Base-by-base conservation (phyloP, 2,113 vertebrate species). In the Typhlomys cinereus region DNA sequence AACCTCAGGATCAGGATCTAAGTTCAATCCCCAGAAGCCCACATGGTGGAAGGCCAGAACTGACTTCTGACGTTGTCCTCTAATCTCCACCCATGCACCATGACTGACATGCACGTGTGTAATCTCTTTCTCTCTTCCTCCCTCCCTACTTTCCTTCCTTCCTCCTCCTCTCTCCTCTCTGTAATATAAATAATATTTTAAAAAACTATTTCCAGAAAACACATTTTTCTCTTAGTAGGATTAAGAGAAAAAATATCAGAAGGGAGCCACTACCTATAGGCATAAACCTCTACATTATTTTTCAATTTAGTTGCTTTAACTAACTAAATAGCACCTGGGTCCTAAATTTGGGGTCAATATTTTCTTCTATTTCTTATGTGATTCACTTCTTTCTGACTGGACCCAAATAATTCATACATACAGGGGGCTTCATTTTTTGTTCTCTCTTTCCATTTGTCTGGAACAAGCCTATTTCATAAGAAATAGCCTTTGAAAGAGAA, bases 241-340 rank as follows among this genome's bases (percentile, higher is more conserved):
- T n/a, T 91, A 64, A 25, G 84, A 18, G n/a, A 76, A 73, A n/a
- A 89, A 54, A 67, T 8, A 41, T 67, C 88, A 88, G 54, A 92
- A n/a, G 70, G 27, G n/a, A 84, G 52, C 31, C 27, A 66, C 41
- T 86, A 93, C 48, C 70, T 91, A 36, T 90, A 88, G 25, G 39
- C 41, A 89, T 54, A 95, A 75, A 90, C 36, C 83, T 29, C 52
- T 79, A 59, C 15, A 80, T 84, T 89, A 86, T 83, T 92, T 91
- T 95, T 67, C 71, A 91, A 80, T 90, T 66, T 36, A 64, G 31
- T 82, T 92, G 27, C 34, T 93, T 85, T 81, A 90, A 92, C 66
- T 66, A 95, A 80, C 70, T 39, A 83, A 83, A 27, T n/a, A 73
- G 89, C 81, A 84, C 69, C 39, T 90, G 85, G 39, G 67, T 82